phyloP scores from a whole-genome alignment of 2,888 invertebrate species.

The Sicus ferrugineus region DNA sequence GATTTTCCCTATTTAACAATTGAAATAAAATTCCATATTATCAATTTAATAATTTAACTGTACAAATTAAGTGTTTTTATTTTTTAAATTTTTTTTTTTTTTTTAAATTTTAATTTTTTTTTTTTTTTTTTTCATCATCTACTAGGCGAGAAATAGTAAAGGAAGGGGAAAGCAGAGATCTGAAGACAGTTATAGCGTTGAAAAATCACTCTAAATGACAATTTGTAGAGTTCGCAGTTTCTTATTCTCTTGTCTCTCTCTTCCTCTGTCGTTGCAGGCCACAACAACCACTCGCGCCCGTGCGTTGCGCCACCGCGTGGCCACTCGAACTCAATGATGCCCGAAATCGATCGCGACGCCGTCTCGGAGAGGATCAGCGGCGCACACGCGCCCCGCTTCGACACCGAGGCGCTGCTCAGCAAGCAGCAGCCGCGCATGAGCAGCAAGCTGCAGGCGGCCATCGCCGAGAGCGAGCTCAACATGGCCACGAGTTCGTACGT shows the following conservation, averaged over 20 bases:
- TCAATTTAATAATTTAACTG: too few relatives aligned
- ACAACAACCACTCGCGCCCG: background rate
- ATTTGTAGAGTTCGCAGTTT: background rate
- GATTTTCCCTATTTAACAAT: too few relatives aligned
- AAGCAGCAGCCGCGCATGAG: slow-evolving; percentile 27
- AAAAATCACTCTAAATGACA: background rate
- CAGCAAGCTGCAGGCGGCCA: slow-evolving; percentile 40
- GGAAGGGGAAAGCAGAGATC: too few relatives aligned
- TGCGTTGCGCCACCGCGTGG: background rate
- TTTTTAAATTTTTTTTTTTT: background rate
- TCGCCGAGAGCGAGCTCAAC: slow-evolving; percentile 44
- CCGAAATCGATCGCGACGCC: slow-evolving; percentile 63
- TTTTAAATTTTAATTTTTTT: background rate
- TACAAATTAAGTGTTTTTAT: background rate
- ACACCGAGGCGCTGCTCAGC: slow-evolving; percentile 43
- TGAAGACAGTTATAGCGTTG: too few relatives aligned
- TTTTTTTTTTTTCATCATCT: background rate
- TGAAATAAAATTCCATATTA: too few relatives aligned
- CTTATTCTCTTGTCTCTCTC: too few relatives aligned
- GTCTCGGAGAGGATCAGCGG: slow-evolving; percentile 61
- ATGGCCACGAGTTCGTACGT: slow-evolving; percentile 59
- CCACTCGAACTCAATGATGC: slow-evolving; percentile 59
- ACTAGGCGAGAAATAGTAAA: too few relatives aligned
- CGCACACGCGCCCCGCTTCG: slow-evolving; percentile 56
- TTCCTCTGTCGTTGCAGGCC: background rate